Evolutionary conservation across 2,888 invertebrate genomes (phyloP).

Genomic region (Selenia dentaria): DNA sequence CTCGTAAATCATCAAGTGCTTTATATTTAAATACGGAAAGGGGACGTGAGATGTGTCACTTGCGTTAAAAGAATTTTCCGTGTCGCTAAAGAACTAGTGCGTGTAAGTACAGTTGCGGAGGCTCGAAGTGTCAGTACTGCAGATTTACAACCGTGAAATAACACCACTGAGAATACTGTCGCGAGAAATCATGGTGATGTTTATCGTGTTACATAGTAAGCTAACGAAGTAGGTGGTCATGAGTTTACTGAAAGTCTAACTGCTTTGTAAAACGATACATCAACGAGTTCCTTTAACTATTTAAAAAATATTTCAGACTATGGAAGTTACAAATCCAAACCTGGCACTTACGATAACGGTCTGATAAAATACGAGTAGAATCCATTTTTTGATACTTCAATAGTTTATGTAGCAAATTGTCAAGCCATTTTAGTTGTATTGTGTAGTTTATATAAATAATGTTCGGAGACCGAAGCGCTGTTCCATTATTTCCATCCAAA

Average conservation of each 20-base stretch:
- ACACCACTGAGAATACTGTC: slow-evolving; percentile 12
- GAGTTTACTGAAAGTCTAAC: slow-evolving; percentile 38
- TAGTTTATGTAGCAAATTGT: too few relatives aligned
- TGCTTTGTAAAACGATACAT: slow-evolving; percentile 52
- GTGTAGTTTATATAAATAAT: too few relatives aligned
- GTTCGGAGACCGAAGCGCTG: too few relatives aligned
- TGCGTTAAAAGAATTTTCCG: slow-evolving; percentile 11
- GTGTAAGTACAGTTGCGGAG: slow-evolving; percentile 15
- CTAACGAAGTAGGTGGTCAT: too few relatives aligned
- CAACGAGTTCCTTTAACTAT: slow-evolving; percentile 36
- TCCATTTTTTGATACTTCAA: too few relatives aligned
- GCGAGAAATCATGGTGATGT: slow-evolving; percentile 11
- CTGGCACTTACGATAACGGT: slow-evolving; percentile 35
- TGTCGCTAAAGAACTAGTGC: slow-evolving; percentile 22
- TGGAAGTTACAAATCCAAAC: slow-evolving; percentile 61
- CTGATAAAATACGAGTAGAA: too few relatives aligned
- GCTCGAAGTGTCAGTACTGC: slow-evolving; percentile 10
- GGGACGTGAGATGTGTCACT: slow-evolving; percentile 3
- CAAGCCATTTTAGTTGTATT: too few relatives aligned
- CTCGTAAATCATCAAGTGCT: slow-evolving; percentile 22
- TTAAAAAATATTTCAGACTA: too few relatives aligned
- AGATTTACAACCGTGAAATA: slow-evolving; percentile 14
- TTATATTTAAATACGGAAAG: slow-evolving; percentile 17
- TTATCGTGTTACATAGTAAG: slow-evolving; percentile 12
- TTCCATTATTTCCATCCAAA: slow-evolving; percentile 28